Evolutionary conservation across 2,888 invertebrate genomes (phyloP).

Genomic region (Amiota mariae): DNA sequence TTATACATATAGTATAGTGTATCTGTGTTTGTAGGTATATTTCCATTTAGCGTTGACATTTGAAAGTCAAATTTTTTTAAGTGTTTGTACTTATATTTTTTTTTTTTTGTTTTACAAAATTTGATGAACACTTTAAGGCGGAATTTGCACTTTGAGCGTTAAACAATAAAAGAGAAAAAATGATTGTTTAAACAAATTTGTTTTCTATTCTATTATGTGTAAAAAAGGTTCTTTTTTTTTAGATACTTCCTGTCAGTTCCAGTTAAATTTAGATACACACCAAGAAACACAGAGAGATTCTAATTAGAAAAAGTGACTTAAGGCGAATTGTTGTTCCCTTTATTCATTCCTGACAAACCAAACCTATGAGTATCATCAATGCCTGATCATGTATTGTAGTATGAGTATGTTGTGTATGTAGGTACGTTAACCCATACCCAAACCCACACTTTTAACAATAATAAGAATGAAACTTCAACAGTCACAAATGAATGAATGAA

Average conservation of each 20-base stretch:
- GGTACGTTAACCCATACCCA: conserved; percentile 25
- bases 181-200: not conserved
- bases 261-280: not conserved
- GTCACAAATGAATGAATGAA: conserved; percentile 7
- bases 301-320: conserved; percentile 9
- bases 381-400: no score
- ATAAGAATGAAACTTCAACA: no score
- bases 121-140: not conserved
- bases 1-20: not conserved
- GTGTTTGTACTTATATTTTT: not conserved
- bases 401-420: no score
- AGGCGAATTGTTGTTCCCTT: not conserved
- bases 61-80: conserved; percentile 27
- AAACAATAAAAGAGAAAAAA: not conserved
- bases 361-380: no score
- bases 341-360: not conserved
- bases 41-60: conserved; percentile 26
- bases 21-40: not conserved
- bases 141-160: conserved; percentile 21
- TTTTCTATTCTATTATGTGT: no score
- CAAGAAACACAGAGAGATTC: not conserved
- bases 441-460: not conserved
- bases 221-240: not conserved
- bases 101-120: not conserved
- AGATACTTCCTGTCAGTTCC: conserved; percentile 9